Percentiles rank a stretch among this genome's conserved stretches.
These are phyloP conservation scores for Cosmopolites sordidus DNA, from an alignment of 2,888 invertebrate genomes.

Conservation along the genomic window DNA sequence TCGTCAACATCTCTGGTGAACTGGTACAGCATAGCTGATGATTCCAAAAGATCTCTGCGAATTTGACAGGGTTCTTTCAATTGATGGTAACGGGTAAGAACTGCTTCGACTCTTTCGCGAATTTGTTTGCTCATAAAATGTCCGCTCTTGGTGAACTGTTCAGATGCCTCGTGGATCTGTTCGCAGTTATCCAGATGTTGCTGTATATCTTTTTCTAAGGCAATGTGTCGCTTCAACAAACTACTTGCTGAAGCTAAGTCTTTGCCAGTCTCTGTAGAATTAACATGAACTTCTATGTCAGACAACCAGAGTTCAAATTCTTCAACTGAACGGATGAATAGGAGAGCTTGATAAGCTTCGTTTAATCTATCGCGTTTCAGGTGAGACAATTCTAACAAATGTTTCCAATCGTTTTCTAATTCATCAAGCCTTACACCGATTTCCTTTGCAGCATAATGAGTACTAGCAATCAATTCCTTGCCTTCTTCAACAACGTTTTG, in stretches of 20 bases:
- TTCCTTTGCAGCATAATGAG: slow-evolving; percentile 87
- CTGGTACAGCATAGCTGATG: slow-evolving; percentile 81
- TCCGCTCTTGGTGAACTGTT: slow-evolving; percentile 69
- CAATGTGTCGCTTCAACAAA: slow-evolving; percentile 72
- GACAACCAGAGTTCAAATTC: slow-evolving; percentile 94
- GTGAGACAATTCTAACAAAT: slow-evolving; percentile 75
- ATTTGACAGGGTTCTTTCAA: slow-evolving; percentile 89
- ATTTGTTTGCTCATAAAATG: slow-evolving; percentile 91
- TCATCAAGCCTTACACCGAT: slow-evolving; percentile 80
- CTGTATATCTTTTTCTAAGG: slow-evolving; percentile 81
- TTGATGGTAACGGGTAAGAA: slow-evolving; percentile 55
- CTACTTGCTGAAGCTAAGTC: slow-evolving; percentile 84
- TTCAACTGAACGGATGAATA: slow-evolving; percentile 83
- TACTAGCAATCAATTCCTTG: slow-evolving; percentile 65
- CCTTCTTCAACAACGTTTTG: slow-evolving; percentile 79
- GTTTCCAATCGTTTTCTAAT: slow-evolving; percentile 81
- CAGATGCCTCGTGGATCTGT: slow-evolving; percentile 72
- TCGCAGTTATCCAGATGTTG: slow-evolving; percentile 81
- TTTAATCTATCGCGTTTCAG: slow-evolving; percentile 79
- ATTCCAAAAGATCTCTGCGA: slow-evolving; percentile 86
- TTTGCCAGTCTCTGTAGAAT: slow-evolving; percentile 76
- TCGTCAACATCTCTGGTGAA: slow-evolving; percentile 91
- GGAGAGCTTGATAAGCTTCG: slow-evolving; percentile 86
- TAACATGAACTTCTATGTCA: slow-evolving; percentile 70
- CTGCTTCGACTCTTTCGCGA: slow-evolving; percentile 63